Evolutionary conservation across 2,113 vertebrate species (phyloP).

Genomic region (Cochlearius cochlearius): DNA sequence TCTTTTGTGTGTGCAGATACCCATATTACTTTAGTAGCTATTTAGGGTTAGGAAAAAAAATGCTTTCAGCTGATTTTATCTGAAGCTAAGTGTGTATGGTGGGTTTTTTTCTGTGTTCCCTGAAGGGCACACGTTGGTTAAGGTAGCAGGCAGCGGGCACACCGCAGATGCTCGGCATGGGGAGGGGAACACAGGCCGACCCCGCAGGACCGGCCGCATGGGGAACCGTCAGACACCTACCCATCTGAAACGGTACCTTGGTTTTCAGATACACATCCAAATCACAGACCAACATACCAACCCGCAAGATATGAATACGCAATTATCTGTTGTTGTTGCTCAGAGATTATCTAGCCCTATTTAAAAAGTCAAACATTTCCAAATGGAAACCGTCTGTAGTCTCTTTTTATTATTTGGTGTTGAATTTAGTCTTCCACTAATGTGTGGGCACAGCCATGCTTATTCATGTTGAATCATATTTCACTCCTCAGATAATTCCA

Average conservation of each 20-base stretch:
- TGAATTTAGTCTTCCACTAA: neutral
- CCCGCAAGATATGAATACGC: rapidly evolving
- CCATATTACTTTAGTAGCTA: neutral
- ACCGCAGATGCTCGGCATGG: neutral
- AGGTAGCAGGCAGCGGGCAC: neutral
- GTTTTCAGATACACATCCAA: neutral
- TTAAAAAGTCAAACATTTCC: neutral
- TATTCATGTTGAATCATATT: neutral
- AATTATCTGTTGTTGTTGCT: neutral
- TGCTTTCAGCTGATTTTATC: conserved; percentile 23
- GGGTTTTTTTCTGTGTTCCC: conserved; percentile 39
- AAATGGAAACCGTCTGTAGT: neutral
- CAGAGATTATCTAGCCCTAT: neutral
- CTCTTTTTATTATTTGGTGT: neutral
- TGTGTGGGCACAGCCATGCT: neutral
- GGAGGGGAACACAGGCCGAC: too few species aligned
- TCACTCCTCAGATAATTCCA: neutral
- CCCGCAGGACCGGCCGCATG: too few species aligned
- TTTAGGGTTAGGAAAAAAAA: neutral
- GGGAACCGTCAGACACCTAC: neutral
- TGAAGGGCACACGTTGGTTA: neutral
- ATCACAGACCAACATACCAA: rapidly evolving
- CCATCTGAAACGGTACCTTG: neutral
- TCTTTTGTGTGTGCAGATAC: conserved; percentile 15
- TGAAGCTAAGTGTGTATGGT: conserved; percentile 47